phyloP scores from a whole-genome alignment of 2,888 invertebrate species.

The Neoitamus cyanurus region DNA sequence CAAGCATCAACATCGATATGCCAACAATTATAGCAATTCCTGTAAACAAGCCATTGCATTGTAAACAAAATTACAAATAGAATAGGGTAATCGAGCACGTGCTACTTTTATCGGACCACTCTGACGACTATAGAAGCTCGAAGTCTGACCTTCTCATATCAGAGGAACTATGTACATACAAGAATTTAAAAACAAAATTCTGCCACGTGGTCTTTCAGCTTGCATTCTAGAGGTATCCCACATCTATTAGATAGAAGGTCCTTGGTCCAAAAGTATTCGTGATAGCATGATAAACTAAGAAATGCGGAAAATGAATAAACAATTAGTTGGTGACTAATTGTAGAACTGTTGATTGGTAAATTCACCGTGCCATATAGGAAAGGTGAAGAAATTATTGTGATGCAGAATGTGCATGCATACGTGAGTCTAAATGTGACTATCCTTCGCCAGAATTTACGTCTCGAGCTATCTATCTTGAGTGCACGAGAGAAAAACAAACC shows the following conservation, averaged over 20 bases:
- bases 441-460: not conserved
- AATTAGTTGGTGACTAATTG: not conserved
- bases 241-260: not conserved
- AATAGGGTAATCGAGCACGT: not conserved
- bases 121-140: not conserved
- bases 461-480: not conserved
- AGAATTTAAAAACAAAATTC: not conserved
- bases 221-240: not conserved
- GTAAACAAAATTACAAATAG: not conserved
- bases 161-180: not conserved
- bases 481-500: not conserved
- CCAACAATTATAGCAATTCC: not conserved
- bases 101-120: not conserved
- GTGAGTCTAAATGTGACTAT: not conserved
- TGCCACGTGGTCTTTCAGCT: too few species aligned
- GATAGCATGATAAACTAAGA: not conserved
- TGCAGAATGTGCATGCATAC: not conserved
- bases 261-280: not conserved
- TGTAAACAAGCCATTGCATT: not conserved
- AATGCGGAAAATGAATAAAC: not conserved
- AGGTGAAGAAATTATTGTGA: not conserved
- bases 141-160: not conserved
- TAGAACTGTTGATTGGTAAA: not conserved
- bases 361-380: not conserved
- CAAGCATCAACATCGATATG: not conserved